Percentiles rank a stretch among this genome's conserved stretches.
Conservation (phyloP, 2,888 invertebrate genomes). For the Monopis laevigella region DNA sequence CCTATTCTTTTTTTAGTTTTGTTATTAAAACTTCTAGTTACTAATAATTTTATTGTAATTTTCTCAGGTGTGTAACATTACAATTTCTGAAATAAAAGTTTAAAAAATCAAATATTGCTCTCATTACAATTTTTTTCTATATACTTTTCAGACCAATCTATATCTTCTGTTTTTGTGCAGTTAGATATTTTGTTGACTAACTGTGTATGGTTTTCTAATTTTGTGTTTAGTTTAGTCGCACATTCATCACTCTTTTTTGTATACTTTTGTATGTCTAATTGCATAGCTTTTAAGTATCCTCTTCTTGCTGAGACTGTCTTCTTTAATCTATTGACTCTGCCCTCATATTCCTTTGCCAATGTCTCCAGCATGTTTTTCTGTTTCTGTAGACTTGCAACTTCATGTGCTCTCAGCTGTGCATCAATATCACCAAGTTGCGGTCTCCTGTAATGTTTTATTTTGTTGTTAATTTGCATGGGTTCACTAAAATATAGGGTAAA, state of each 20-base stretch:
- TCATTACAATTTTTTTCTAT: conserved; percentile 32
- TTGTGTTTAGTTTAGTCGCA: conserved; percentile 36
- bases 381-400: conserved; percentile 42
- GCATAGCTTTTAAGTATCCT: conserved; percentile 48
- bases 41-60: conserved; percentile 56
- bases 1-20: conserved; percentile 9
- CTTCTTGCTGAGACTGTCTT: conserved; percentile 46
- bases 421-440: conserved; percentile 47
- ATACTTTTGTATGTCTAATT: conserved; percentile 53
- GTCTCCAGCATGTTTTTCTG: conserved; percentile 44
- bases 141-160: conserved; percentile 36
- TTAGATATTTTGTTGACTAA: conserved; percentile 27
- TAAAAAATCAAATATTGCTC: conserved; percentile 47
- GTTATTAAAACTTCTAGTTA: conserved; percentile 25
- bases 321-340: conserved; percentile 39
- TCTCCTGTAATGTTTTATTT: conserved; percentile 38
- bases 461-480: no score
- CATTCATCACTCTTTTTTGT: conserved; percentile 51
- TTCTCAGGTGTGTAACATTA: conserved; percentile 58
- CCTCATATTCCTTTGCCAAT: conserved; percentile 49
- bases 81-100: conserved; percentile 59
- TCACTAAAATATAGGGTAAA: no score
- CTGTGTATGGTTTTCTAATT: conserved; percentile 37
- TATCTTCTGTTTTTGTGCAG: conserved; percentile 29
- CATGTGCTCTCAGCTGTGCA: conserved; percentile 43